Evolutionary conservation across 2,113 vertebrate genomes (phyloP).

Genomic region (Piaya cayana): DNA sequence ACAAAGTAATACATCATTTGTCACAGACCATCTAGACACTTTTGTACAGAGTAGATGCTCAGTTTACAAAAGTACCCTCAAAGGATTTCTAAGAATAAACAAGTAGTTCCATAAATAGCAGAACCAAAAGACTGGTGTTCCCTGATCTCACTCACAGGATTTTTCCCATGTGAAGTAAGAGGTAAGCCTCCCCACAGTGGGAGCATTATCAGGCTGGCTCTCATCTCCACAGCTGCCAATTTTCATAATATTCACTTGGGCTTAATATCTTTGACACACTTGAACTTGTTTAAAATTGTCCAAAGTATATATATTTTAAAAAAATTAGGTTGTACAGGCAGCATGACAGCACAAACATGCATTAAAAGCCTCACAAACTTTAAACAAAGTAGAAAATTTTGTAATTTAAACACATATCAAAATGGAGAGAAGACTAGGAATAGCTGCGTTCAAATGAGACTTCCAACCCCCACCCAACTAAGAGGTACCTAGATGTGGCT

Average conservation of each 20-base stretch:
- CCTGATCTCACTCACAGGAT: neutral
- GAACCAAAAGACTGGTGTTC: conserved; percentile 9
- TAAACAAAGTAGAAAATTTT: neutral
- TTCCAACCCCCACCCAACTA: neutral
- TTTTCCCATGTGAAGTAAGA: conserved; percentile 42
- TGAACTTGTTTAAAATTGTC: neutral
- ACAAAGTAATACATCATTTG: neutral
- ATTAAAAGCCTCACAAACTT: neutral
- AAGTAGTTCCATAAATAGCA: conserved; percentile 41
- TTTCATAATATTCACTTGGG: neutral
- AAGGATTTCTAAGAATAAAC: conserved; percentile 57
- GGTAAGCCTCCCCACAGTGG: neutral
- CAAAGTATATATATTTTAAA: neutral
- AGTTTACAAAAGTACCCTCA: conserved; percentile 24
- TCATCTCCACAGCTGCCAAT: neutral
- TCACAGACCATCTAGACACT: neutral
- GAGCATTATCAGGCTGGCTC: neutral
- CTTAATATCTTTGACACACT: neutral
- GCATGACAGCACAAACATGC: neutral
- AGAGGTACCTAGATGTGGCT: neutral
- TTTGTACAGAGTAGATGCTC: neutral
- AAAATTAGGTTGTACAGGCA: neutral
- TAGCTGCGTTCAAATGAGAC: neutral
- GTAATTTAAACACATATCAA: neutral
- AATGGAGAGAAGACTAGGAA: neutral